Evolutionary conservation across 1,140 invertebrate species (phyloP).

Genomic region (Macrosteles quadrilineatus): DNA sequence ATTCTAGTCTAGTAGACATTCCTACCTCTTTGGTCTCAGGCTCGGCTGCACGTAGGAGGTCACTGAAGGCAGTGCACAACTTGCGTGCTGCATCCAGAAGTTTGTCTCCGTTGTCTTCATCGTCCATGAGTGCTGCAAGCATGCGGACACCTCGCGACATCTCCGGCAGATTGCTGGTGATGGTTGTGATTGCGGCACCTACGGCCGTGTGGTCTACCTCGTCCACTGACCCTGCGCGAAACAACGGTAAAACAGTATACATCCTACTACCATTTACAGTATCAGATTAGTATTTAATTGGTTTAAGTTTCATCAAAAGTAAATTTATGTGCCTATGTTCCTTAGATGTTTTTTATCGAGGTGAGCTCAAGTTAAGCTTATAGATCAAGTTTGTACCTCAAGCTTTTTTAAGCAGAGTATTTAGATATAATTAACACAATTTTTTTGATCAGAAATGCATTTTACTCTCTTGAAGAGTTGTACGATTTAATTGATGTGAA

Average conservation of each 20-base stretch:
- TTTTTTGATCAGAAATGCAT: too few relatives aligned
- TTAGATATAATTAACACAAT: too few relatives aligned
- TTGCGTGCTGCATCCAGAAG: constrained; percentile 90
- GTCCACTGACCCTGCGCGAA: constrained; percentile 61
- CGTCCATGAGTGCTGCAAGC: constrained; percentile 93
- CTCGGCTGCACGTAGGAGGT: constrained; percentile 91
- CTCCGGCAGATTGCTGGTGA: constrained; percentile 94
- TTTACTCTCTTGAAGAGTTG: too few relatives aligned
- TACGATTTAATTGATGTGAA: too few relatives aligned
- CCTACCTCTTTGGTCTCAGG: constrained; percentile 85
- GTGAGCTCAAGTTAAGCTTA: too few relatives aligned
- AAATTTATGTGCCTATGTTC: too few relatives aligned
- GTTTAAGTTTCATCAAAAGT: constrained; percentile 16
- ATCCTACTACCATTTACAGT: too few relatives aligned
- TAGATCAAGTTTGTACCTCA: too few relatives aligned
- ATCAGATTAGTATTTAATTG: too few relatives aligned
- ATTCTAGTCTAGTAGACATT: too few relatives aligned
- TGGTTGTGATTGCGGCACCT: constrained; percentile 95
- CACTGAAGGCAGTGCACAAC: constrained; percentile 91
- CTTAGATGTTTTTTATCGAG: too few relatives aligned
- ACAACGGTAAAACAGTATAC: constrained; percentile 8
- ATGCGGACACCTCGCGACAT: constrained; percentile 94
- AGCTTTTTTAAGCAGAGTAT: too few relatives aligned
- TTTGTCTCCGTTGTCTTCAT: constrained; percentile 74
- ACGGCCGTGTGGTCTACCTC: constrained; percentile 94